These are phyloP conservation scores for Crotalus horridus DNA, from an alignment of 2,113 vertebrate species.

Conservation along the genomic window DNA sequence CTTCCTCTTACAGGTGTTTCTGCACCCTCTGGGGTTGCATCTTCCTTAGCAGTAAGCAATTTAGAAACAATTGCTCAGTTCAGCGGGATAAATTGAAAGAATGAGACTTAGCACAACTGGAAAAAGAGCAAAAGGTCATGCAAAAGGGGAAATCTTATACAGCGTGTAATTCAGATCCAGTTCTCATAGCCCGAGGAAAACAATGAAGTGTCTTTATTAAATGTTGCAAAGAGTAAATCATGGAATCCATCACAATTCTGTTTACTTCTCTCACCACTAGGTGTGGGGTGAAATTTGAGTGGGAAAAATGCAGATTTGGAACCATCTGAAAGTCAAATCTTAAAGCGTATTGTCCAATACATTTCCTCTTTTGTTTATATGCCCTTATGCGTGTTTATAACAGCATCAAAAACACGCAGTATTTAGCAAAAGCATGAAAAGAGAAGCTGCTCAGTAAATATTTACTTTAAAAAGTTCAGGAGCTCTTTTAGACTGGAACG, in stretches of 20 bases:
- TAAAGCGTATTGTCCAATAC: background rate
- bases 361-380: slow-evolving; percentile 31
- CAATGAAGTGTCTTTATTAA: slow-evolving; percentile 51
- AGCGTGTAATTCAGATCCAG: slow-evolving; percentile 37
- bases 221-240: slow-evolving; percentile 37
- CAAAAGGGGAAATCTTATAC: slow-evolving; percentile 27
- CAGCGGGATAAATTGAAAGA: slow-evolving; percentile 23
- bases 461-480: slow-evolving; percentile 9
- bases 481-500: slow-evolving; percentile 27
- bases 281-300: slow-evolving; percentile 27
- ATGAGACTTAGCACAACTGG: slow-evolving; percentile 10
- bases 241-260: slow-evolving; percentile 26
- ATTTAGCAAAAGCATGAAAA: slow-evolving; percentile 22
- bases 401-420: slow-evolving; percentile 30
- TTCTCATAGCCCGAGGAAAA: slow-evolving; percentile 38
- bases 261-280: slow-evolving; percentile 43
- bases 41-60: background rate
- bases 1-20: background rate
- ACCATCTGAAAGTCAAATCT: slow-evolving; percentile 14
- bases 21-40: background rate
- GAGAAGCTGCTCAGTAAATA: slow-evolving; percentile 23
- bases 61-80: slow-evolving; percentile 7
- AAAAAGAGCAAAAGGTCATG: slow-evolving; percentile 17
- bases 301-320: slow-evolving; percentile 27
- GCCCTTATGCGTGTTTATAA: background rate